Evolutionary conservation across 2,113 vertebrate genomes (phyloP).

Genomic region (Miniopterus natalensis): DNA sequence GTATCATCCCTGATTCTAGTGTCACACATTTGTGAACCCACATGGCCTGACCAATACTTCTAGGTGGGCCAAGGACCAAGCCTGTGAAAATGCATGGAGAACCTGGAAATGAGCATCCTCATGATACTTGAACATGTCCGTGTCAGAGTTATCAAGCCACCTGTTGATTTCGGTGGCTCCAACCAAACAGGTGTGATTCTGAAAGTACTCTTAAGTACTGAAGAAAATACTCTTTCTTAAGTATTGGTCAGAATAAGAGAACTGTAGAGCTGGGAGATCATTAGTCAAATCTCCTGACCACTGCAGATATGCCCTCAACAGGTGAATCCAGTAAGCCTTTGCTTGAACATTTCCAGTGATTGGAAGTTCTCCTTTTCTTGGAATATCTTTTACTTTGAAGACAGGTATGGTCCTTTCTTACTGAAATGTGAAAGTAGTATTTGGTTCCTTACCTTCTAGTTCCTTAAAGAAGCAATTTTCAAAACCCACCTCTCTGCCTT

Average conservation of each 20-base stretch:
- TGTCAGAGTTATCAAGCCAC: background rate
- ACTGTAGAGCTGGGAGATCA: background rate
- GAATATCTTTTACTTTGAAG: background rate
- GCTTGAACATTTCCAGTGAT: background rate
- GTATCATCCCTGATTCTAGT: background rate
- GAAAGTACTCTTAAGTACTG: background rate
- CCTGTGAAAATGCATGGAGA: background rate
- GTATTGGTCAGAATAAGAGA: slow-evolving; percentile 1
- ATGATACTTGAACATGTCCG: background rate
- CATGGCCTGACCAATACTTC: background rate
- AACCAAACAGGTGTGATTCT: background rate
- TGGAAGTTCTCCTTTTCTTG: slow-evolving; percentile 1
- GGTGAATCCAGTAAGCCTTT: background rate
- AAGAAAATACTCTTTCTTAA: slow-evolving; percentile 6
- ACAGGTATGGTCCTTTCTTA: background rate
- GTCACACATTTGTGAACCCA: background rate
- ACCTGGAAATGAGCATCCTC: background rate
- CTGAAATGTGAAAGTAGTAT: background rate
- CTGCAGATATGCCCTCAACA: background rate
- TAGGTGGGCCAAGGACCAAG: background rate
- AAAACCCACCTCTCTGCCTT: background rate
- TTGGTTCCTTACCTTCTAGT: slow-evolving; percentile 2
- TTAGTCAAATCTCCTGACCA: background rate
- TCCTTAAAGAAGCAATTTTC: slow-evolving; percentile 25
- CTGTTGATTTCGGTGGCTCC: background rate